Conservation (phyloP, 92 coral and sea anemone species). For the Plumapathes pennacea region DNA sequence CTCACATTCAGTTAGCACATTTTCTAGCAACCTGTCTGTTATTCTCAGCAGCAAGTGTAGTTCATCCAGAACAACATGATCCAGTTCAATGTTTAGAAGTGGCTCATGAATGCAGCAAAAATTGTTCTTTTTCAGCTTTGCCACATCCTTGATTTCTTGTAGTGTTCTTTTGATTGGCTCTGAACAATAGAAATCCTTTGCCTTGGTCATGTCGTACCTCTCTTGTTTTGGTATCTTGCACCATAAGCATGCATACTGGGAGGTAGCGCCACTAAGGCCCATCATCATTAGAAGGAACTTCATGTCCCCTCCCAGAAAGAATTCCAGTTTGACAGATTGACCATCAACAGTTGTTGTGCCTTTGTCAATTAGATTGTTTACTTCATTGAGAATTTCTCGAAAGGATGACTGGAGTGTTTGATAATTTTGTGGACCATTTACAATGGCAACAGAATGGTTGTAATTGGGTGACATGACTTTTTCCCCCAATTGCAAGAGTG, state of each 20-base stretch:
- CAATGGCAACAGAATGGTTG: conserved; percentile 46
- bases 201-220: conserved; percentile 36
- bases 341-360: conserved; percentile 31
- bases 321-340: conserved; percentile 7
- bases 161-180: conserved; percentile 3
- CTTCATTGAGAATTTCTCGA: conserved; percentile 2
- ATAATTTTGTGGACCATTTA: conserved; percentile 34
- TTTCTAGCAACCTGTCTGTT: conserved; percentile 39
- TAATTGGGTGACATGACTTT: conserved; percentile 49
- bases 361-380: conserved; percentile 17
- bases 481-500: conserved; percentile 23
- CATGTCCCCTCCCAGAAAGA: conserved; percentile 32
- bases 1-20: conserved; percentile 22
- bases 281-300: conserved; percentile 32
- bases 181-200: conserved; percentile 4
- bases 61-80: conserved; percentile 46
- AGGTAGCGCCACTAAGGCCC: conserved; percentile 21
- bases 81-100: conserved; percentile 15
- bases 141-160: too few relatives aligned
- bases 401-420: conserved; percentile 21
- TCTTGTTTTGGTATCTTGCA: conserved; percentile 31
- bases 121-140: not conserved
- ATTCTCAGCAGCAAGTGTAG: conserved; percentile 43
- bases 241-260: conserved; percentile 37
- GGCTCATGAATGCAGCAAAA: conserved; percentile 31